Base-by-base conservation (phyloP, 2,797 vertebrate species). In the Zalophus californianus region DNA sequence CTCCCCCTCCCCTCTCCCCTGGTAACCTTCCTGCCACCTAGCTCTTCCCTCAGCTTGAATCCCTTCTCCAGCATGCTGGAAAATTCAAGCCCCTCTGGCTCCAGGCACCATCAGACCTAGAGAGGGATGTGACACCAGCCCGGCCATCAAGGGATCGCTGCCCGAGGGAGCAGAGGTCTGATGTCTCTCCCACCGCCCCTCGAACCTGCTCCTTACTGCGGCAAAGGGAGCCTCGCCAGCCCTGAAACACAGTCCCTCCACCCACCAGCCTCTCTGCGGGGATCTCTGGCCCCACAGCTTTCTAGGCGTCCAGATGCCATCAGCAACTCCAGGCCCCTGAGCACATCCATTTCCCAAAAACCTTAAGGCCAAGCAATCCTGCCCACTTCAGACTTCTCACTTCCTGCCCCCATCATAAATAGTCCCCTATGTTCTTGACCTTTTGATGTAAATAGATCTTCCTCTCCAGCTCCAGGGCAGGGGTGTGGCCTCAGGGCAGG, bases 381-480 rank as follows among this genome's bases (percentile, higher is more conserved):
- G 23, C 35, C 86, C 68, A 25, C 35, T 21, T 60, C 25, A 25
- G 8, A 12, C 38, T n/a, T 41, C 32, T 86, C 35, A 1, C 41
- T 11, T 8, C 3, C 8, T 1, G 25, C 1, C 58, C 60, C 75
- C 13, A 1, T 38, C 15, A 9, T 9, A 13, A 16, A 12, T 6
- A 0, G 25, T 15, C 16, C 70, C 27, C 48, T n/a, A 5, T 16
- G 14, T 25, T 35, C 12, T 1, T 23, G 80, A 29, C 50, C 41
- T 77, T 32, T 68, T 6, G 50, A 12, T 7, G 56, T 32, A 58
- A 56, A 11, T 12, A 15, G 27, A 11, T 44, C 78, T 84, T 48
- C 35, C 60, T 14, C 44, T 41, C 62, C 62, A 66, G 35, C n/a
- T 5, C 58, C n/a, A 41, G 68, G 4, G 27, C 68, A 16, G 44